A percentile compares a stretch with the other conserved stretches of the same genome.
These are phyloP conservation scores for Esox niger DNA, from an alignment of 2,113 vertebrate species.

Conservation along the genomic window DNA sequence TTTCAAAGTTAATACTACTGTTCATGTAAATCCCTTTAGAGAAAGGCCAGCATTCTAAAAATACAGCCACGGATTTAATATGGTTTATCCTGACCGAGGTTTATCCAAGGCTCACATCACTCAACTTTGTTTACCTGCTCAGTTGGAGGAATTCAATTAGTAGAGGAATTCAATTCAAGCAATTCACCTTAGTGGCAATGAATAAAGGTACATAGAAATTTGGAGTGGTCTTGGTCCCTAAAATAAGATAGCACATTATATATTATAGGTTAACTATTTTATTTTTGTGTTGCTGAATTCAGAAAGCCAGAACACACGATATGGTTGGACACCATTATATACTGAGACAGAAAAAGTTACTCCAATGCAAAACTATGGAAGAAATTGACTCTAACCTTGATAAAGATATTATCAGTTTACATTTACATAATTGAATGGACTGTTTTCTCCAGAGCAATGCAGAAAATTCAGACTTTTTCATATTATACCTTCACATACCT, in stretches of 20 bases:
- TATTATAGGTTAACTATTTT: neutral
- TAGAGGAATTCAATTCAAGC: neutral
- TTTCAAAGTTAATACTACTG: neutral
- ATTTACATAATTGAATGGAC: no score
- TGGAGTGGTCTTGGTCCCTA: neutral
- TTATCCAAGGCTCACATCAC: conserved; percentile 16
- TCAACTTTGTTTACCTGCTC: conserved; percentile 1
- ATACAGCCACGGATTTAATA: conserved; percentile 39
- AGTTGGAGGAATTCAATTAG: neutral
- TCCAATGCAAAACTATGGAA: no score
- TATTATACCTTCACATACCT: no score
- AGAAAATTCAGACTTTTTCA: no score
- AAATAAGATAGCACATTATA: neutral
- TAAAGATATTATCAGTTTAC: no score
- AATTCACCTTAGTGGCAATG: no score
- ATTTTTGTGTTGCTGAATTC: no score
- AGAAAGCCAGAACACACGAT: no score
- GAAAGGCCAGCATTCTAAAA: conserved; percentile 43
- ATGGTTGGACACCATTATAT: no score
- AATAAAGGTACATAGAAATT: neutral
- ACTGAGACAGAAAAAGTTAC: no score
- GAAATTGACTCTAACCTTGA: neutral
- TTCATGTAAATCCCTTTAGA: conserved; percentile 43
- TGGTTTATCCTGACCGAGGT: conserved; percentile 25
- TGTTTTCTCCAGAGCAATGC: no score